Conservation (phyloP, 1,140 invertebrate species). For the Anoplophora glabripennis region DNA sequence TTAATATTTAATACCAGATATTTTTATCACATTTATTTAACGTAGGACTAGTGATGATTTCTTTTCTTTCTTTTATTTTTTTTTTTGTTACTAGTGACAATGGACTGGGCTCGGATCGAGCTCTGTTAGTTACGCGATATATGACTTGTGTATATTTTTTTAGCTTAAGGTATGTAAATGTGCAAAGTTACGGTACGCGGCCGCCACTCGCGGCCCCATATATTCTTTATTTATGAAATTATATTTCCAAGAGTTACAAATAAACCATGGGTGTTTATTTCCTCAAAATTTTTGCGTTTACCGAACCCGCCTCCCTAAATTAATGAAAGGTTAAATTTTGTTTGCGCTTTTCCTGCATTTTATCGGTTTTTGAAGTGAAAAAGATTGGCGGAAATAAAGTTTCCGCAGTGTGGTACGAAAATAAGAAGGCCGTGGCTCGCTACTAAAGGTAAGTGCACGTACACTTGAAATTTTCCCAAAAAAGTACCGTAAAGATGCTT, state of each 20-base stretch:
- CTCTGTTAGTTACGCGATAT: not conserved
- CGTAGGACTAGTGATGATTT: not conserved
- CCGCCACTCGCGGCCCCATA: not conserved
- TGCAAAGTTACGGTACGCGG: slow-evolving; percentile 3
- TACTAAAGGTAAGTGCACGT: too few relatives aligned
- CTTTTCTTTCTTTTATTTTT: too few relatives aligned
- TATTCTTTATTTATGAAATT: slow-evolving; percentile 10
- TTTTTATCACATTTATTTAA: slow-evolving; percentile 10
- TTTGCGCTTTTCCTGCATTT: too few relatives aligned
- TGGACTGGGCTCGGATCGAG: not conserved
- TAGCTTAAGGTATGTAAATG: slow-evolving; percentile 21
- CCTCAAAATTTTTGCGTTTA: not conserved
- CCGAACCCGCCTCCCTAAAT: not conserved
- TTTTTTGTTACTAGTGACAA: slow-evolving; percentile 13
- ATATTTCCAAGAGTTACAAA: slow-evolving; percentile 6
- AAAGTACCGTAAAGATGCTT: too few relatives aligned
- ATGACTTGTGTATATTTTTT: slow-evolving; percentile 21
- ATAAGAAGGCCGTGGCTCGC: too few relatives aligned
- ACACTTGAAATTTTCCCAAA: too few relatives aligned
- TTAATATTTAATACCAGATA: slow-evolving; percentile 21
- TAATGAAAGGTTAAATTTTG: too few relatives aligned
- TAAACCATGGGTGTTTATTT: slow-evolving; percentile 14
- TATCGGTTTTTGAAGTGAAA: too few relatives aligned
- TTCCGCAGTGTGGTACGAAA: too few relatives aligned
- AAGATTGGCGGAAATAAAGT: too few relatives aligned